Base-by-base conservation (phyloP, 1,140 invertebrate genomes). In the Drosophila sulfurigaster region DNA sequence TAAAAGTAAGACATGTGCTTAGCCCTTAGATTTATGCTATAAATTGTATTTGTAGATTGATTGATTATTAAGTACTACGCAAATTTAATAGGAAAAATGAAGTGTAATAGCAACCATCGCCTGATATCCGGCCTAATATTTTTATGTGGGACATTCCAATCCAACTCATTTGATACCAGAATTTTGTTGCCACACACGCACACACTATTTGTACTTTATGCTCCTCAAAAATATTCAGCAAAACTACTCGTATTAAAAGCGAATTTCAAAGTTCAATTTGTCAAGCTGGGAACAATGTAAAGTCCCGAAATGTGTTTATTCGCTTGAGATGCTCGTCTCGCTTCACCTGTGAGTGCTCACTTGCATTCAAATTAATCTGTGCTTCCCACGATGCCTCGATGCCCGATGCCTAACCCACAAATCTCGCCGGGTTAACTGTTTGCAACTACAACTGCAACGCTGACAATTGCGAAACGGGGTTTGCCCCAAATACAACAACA, bases 381-480 rank as follows among this genome's bases (percentile, higher is more conserved):
- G 62, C 67, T 67, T 77, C 75, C 70, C 75, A 73, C 63, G 54
- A 8, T 60, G 60, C 32, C 46, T 5, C 45, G 20, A 32, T 32
- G 30, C 30, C 30, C 6, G 30, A 32, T 32, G 30, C 6, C 30
- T 32, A 5, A 28, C 45, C 59, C 28, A 48, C 32, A 20, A 52
- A 41, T 52, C 38, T 45, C 13, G 5, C n/a, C 3, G 15, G 48
- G 15, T 54, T 48, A 72, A 56, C 48, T 71, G 51, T 25, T 35
- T 10, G 56, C 66, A 60, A 81, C 59, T 30, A 73, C 73, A 67
- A 41, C 68, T 78, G 46, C 54, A 82, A 52, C 48, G 49, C n/a
- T 51, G 51, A 25, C 52, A 66, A 72, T 74, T 76, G 46, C 4
- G 45, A 75, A 64, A 45, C 52, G 62, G 62, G 69, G 13, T 62